Evolutionary conservation across 2,797 vertebrate species (phyloP).

Genomic region (Buceros bicornis): DNA sequence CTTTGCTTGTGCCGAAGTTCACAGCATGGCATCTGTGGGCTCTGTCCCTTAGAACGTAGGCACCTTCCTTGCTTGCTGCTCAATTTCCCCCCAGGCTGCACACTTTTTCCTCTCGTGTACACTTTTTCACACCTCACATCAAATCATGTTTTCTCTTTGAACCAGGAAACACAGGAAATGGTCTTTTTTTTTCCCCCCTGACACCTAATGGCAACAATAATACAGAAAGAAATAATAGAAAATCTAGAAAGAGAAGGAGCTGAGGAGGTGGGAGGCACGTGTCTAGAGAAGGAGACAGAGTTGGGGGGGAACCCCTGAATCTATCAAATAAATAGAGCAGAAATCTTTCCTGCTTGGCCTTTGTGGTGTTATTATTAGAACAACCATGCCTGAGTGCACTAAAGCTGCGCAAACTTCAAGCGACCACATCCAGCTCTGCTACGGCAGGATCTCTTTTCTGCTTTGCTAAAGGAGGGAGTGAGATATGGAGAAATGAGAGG

Average conservation of each 20-base stretch:
- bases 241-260: slow-evolving; percentile 15
- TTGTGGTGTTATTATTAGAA: slow-evolving; percentile 79
- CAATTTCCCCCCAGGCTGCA: neutral
- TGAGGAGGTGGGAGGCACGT: neutral
- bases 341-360: slow-evolving; percentile 77
- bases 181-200: neutral
- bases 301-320: slow-evolving; percentile 36
- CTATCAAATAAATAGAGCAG: slow-evolving; percentile 77
- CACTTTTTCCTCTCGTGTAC: neutral
- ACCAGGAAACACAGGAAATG: neutral
- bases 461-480: neutral
- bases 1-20: neutral
- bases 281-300: slow-evolving; percentile 55
- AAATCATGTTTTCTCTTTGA: neutral
- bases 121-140: neutral
- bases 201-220: neutral
- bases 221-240: neutral
- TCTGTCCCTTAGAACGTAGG: neutral
- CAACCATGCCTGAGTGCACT: slow-evolving; percentile 62
- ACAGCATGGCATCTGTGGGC: neutral
- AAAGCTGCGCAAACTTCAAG: slow-evolving; percentile 66
- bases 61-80: neutral
- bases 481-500: neutral
- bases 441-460: neutral
- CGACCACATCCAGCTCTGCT: slow-evolving; percentile 42